Evolutionary conservation across 92 coral and sea anemone genomes (phyloP).

Genomic region (Chrysogorgia sp.): DNA sequence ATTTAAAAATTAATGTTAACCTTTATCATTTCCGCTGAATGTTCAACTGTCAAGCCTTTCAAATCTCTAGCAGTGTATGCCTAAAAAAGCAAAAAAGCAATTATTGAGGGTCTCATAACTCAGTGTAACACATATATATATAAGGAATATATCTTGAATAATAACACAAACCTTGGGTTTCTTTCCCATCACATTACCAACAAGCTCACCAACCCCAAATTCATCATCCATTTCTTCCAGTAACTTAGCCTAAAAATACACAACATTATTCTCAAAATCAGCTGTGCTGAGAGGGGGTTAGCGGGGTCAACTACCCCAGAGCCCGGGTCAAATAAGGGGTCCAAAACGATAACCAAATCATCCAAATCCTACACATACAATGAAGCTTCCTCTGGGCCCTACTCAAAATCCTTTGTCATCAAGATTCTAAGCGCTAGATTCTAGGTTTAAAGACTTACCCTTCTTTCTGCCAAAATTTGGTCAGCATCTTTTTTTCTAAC

Average conservation of each 20-base stretch:
- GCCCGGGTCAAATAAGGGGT: too few relatives aligned
- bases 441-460: constrained; percentile 71
- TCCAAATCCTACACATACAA: too few relatives aligned
- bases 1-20: constrained; percentile 22
- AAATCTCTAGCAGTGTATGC: constrained; percentile 74
- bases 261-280: not conserved
- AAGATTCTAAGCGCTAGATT: too few relatives aligned
- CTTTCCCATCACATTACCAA: constrained; percentile 78
- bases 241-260: constrained; percentile 69
- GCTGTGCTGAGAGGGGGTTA: too few relatives aligned
- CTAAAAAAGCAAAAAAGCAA: constrained; percentile 21
- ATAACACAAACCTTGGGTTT: constrained; percentile 15
- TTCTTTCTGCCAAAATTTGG: constrained; percentile 77
- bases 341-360: too few relatives aligned
- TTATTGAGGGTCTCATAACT: too few relatives aligned
- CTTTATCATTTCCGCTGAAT: constrained; percentile 71
- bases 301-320: too few relatives aligned
- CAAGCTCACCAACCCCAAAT: constrained; percentile 87
- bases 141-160: not conserved
- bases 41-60: constrained; percentile 89
- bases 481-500: constrained; percentile 72
- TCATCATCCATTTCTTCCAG: constrained; percentile 99
- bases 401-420: too few relatives aligned
- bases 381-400: too few relatives aligned
- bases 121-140: not conserved